Conservation (phyloP, 1,140 invertebrate species). For the Planococcus citri region DNA sequence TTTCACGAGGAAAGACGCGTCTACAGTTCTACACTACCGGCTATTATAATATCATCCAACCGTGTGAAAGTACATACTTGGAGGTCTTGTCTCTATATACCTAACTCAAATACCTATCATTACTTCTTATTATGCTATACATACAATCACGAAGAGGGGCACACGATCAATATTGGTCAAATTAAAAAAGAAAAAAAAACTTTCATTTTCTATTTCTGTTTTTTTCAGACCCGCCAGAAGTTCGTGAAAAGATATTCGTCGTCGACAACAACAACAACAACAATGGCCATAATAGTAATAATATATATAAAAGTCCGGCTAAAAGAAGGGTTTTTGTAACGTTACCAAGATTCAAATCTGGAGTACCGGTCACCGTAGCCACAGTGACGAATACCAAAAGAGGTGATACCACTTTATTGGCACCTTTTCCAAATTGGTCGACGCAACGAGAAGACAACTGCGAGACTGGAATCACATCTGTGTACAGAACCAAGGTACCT, state of each 20-base stretch:
- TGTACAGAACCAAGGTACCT: slow-evolving; percentile 29
- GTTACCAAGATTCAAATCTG: slow-evolving; percentile 28
- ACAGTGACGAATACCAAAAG: slow-evolving; percentile 24
- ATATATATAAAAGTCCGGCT: not conserved
- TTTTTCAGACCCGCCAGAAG: not conserved
- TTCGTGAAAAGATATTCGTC: not conserved
- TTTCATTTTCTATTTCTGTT: too few species aligned
- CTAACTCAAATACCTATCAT: too few species aligned
- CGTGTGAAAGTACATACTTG: too few species aligned
- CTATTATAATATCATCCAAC: too few species aligned
- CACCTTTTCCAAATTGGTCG: slow-evolving; percentile 30
- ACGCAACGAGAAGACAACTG: slow-evolving; percentile 18
- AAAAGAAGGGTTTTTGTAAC: slow-evolving; percentile 28
- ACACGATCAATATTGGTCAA: too few species aligned
- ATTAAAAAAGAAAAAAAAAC: too few species aligned
- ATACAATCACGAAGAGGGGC: too few species aligned
- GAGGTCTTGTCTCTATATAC: too few species aligned
- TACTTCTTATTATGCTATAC: too few species aligned
- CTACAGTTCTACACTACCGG: too few species aligned
- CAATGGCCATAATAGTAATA: not conserved
- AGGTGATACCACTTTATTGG: slow-evolving; percentile 24
- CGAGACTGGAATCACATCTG: slow-evolving; percentile 30
- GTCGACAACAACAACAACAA: not conserved
- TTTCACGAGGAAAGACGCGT: too few species aligned
- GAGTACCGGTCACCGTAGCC: slow-evolving; percentile 29